Evolutionary conservation across 2,113 vertebrate genomes (phyloP), one percentile per base, ranked within the genome.

Genomic region (Cyphomyrus discorhynchus): DNA sequence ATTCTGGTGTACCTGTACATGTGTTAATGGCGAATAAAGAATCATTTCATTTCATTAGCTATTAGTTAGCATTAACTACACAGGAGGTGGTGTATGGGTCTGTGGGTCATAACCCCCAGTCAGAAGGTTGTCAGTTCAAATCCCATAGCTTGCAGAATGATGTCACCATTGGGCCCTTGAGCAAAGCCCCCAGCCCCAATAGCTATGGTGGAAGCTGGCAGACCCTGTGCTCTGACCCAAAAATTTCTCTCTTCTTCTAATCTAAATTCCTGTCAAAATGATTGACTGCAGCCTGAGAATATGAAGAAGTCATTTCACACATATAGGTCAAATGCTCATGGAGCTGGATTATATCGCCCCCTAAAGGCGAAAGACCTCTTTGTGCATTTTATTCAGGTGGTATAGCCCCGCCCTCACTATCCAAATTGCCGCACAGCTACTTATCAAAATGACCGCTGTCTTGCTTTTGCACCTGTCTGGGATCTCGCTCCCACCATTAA

Each of bases 271-370:
- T 56, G 53, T 56, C 53, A 56, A 56, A 21, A 56, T 21, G 58
- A 87, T 87, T 70, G 92, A 93, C 46, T 70, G 90, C 84, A 91
- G 84, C 24, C 90, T 85, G 85, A 70, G 10, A 70, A 70, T 70
- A 45, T 5, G 45, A 70, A 52, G 62, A 89, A 74, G 84, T 66
- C 77, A 24, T 62, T 91, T 86, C 62, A 6, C 56, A 89, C 89
- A 89, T 24, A 3, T 88, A 90, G 93, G 93, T 92, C 9, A 80
- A 62, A 91, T 27, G 92, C 49, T 84, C 90, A 31, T 42, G 58
- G 9, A 2, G 0, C 15, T 77, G 58, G 58, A 77, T 39, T 77
- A 31, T 53, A 49, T 39, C 86, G 56, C 91, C 91, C 91, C 92
- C 88, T n/a, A 87, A 31, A 74, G 39, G 74, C n/a, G 31, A 88